phyloP scores from a whole-genome alignment of 2,888 invertebrate genomes.

The Epiblema foenella region DNA sequence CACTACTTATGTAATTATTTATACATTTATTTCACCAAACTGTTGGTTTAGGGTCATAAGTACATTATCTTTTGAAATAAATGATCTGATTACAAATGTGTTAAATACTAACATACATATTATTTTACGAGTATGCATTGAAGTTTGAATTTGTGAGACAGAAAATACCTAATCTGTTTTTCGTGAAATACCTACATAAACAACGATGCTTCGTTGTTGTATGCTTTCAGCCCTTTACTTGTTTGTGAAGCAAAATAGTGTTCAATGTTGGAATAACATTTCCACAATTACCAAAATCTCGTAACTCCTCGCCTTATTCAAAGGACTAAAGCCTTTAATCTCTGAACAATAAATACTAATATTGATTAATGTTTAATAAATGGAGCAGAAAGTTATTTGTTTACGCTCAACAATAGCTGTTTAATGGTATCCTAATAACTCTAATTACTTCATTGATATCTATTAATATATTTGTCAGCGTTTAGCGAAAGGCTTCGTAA shows the following conservation, averaged over 20 bases:
- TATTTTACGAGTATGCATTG: no score
- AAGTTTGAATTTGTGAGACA: neutral
- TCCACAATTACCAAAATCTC: neutral
- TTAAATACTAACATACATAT: no score
- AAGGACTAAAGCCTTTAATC: neutral
- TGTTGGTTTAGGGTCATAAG: no score
- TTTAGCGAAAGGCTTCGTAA: neutral
- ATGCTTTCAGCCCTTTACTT: neutral
- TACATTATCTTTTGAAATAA: no score
- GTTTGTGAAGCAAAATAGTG: constrained; percentile 1
- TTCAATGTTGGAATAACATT: neutral
- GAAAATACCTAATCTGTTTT: constrained; percentile 4
- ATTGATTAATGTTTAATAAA: neutral
- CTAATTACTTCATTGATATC: neutral
- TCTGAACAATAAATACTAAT: neutral
- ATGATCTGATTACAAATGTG: no score
- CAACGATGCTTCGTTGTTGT: neutral
- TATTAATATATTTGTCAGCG: neutral
- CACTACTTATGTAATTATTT: no score
- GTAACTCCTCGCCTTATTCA: neutral
- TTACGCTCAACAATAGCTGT: neutral
- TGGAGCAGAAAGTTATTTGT: neutral
- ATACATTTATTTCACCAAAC: no score
- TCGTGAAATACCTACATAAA: neutral
- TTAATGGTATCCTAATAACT: constrained; percentile 3